Evolutionary conservation across 2,888 invertebrate species (phyloP).

Genomic region (Cephus rjabovi): DNA sequence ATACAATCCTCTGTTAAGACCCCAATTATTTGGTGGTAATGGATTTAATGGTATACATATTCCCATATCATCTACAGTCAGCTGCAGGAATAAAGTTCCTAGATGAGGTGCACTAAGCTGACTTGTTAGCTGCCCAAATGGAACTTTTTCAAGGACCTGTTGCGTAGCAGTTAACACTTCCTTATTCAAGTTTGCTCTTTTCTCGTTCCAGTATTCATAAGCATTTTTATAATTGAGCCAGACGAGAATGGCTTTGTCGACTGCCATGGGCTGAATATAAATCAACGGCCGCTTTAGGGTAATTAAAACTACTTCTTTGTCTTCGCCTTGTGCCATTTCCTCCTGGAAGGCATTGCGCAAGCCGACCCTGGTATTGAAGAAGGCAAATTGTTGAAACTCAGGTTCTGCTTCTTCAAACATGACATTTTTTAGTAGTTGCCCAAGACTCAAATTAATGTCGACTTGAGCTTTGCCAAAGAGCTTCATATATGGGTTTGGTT

Average conservation of each 20-base stretch:
- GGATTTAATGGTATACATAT: constrained; percentile 93
- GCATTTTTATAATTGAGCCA: constrained; percentile 99
- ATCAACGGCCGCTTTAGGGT: constrained; percentile 93
- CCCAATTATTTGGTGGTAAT: constrained; percentile 77
- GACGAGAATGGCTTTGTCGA: constrained; percentile 97
- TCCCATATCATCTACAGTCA: constrained; percentile 97
- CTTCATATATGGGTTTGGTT: constrained; percentile 74
- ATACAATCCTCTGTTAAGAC: constrained; percentile 73
- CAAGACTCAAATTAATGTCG: constrained; percentile 94
- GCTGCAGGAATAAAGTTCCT: constrained; percentile 91
- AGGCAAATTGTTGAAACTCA: constrained; percentile 97
- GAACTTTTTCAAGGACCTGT: constrained; percentile 81
- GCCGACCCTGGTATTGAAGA: constrained; percentile 95
- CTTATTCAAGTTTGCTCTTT: constrained; percentile 89
- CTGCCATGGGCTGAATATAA: constrained; percentile 96
- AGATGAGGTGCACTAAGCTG: constrained; percentile 83
- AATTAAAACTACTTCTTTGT: constrained; percentile 90
- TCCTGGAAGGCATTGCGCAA: constrained; percentile 88
- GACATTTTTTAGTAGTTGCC: constrained; percentile 91
- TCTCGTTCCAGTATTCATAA: constrained; percentile 99
- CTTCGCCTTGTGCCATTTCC: constrained; percentile 86
- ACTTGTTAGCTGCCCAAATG: constrained; percentile 82
- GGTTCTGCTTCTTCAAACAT: constrained; percentile 98
- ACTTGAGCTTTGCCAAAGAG: constrained; percentile 88
- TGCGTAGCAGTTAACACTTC: constrained; percentile 85